phyloP scores from a whole-genome alignment of 92 coral and sea anemone species.

The Palythoa grandis region DNA sequence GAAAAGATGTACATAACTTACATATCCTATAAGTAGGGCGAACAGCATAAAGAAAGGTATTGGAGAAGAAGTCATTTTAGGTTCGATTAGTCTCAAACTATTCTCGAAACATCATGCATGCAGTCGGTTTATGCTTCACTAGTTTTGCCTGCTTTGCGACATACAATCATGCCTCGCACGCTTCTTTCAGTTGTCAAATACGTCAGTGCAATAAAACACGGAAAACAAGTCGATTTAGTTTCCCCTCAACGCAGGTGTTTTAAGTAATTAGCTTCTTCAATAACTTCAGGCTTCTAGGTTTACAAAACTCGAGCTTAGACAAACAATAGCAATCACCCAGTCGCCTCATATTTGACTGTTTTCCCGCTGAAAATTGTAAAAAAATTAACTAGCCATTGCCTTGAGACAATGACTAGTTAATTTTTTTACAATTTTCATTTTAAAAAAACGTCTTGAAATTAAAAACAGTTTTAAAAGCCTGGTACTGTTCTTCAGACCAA shows the following conservation, averaged over 20 bases:
- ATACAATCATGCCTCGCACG: neutral
- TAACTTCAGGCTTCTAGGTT: neutral
- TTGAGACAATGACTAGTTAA: neutral
- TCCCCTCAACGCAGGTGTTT: neutral
- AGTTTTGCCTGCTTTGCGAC: too few relatives aligned
- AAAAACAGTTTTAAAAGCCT: too few relatives aligned
- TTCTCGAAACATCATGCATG: neutral
- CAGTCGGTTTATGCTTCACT: neutral
- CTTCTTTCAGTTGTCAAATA: neutral
- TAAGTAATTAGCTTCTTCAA: neutral
- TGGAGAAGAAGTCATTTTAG: neutral
- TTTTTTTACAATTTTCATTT: neutral
- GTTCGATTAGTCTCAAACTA: neutral
- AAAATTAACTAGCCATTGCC: too few relatives aligned
- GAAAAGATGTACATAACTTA: neutral
- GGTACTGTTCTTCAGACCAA: too few relatives aligned
- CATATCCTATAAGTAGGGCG: neutral
- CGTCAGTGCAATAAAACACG: neutral
- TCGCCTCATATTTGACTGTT: neutral
- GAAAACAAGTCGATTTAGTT: neutral
- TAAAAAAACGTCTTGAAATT: too few relatives aligned
- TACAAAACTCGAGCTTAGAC: neutral
- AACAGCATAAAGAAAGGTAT: neutral
- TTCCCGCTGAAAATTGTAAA: too few relatives aligned
- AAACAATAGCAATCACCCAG: neutral